phyloP scores from a whole-genome alignment of 2,113 vertebrate genomes.

The Thamnophis sirtalis region DNA sequence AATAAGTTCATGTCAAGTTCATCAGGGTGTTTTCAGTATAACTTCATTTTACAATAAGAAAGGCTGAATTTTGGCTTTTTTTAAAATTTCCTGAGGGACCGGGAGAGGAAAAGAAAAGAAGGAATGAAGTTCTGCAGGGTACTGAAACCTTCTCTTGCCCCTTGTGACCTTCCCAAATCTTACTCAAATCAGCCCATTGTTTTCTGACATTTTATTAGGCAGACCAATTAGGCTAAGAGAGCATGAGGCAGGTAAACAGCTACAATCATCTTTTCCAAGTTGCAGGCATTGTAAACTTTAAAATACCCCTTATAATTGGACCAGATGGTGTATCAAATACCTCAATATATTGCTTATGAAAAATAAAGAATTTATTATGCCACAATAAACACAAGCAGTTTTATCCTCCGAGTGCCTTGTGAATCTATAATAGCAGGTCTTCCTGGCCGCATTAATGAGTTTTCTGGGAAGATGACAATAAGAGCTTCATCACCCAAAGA shows the following conservation, averaged over 20 bases:
- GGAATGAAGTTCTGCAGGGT: neutral
- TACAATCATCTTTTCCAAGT: neutral
- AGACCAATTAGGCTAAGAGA: neutral
- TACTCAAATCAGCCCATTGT: neutral
- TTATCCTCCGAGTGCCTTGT: neutral
- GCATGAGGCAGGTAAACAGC: neutral
- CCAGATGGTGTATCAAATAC: neutral
- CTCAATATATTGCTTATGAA: neutral
- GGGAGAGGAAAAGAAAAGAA: neutral
- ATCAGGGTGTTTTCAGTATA: neutral
- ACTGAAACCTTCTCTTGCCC: neutral
- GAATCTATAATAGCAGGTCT: neutral
- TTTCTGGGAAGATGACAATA: neutral
- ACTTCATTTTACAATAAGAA: neutral
- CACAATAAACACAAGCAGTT: neutral
- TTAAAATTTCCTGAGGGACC: neutral
- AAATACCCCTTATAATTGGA: neutral
- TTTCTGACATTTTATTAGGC: neutral
- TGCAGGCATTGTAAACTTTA: neutral
- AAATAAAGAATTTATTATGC: neutral
- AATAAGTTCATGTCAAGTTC: neutral
- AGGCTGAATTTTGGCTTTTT: neutral
- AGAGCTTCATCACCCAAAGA: neutral
- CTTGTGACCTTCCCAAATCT: neutral
- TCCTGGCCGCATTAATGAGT: neutral